Conservation (phyloP, 2,113 vertebrate species). For the Pampusana beccarii region DNA sequence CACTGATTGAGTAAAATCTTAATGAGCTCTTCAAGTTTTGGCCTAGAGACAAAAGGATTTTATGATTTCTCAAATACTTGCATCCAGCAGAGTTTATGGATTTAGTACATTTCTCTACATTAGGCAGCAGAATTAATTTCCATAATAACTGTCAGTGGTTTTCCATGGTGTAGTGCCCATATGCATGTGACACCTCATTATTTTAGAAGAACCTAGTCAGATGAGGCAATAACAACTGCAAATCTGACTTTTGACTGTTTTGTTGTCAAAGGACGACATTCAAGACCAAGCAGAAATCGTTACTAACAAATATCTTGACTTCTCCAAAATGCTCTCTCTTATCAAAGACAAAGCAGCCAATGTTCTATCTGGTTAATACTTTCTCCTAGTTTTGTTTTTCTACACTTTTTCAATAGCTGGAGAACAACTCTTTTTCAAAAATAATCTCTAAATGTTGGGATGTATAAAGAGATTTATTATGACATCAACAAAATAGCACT, state of each 20-base stretch:
- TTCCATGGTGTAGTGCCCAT: not conserved
- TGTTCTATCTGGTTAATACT: not conserved
- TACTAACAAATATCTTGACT: not conserved
- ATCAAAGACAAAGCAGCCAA: not conserved
- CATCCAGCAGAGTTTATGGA: not conserved
- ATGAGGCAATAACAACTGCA: accelerated
- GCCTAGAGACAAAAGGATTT: not conserved
- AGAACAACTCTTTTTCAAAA: not conserved
- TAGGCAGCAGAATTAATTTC: not conserved
- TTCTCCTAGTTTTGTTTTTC: not conserved
- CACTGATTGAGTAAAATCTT: not conserved
- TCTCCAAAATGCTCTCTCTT: not conserved
- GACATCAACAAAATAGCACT: not conserved
- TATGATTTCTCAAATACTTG: not conserved
- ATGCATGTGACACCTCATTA: not conserved
- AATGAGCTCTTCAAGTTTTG: not conserved
- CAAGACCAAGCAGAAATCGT: not conserved
- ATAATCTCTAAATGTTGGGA: not conserved
- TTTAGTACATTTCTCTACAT: not conserved
- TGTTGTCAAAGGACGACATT: not conserved
- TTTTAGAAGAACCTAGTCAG: not conserved
- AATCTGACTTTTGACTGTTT: not conserved
- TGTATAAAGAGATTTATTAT: not conserved
- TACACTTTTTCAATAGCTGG: not conserved
- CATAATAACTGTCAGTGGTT: not conserved